Conservation (phyloP, 2,797 vertebrate genomes). For the Mareca strepera region DNA sequence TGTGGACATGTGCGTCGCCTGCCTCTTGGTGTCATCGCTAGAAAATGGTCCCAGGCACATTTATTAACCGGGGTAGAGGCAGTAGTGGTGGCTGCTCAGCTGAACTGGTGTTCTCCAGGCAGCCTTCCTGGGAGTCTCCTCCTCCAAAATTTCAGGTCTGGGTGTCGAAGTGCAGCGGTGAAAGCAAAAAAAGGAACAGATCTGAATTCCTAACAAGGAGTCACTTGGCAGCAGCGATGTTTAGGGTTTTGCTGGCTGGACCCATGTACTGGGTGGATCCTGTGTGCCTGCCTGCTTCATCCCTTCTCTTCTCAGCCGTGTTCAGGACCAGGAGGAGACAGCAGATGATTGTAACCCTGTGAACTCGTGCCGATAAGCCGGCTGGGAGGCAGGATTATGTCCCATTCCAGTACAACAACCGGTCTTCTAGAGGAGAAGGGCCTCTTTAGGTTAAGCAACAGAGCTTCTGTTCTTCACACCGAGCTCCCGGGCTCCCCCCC, state of each 20-base stretch:
- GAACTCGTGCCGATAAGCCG: fast-evolving
- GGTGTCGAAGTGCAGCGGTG: not conserved
- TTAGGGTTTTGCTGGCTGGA: not conserved
- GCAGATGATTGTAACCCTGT: not conserved
- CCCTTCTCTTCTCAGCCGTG: not conserved
- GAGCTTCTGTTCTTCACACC: not conserved
- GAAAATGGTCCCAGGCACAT: too few relatives aligned
- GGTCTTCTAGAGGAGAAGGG: not conserved
- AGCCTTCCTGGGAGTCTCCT: not conserved
- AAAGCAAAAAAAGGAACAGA: not conserved
- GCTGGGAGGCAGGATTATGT: not conserved
- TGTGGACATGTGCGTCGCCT: not conserved
- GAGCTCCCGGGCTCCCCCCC: not conserved
- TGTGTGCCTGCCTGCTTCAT: not conserved
- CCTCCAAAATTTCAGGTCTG: not conserved
- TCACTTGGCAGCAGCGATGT: not conserved
- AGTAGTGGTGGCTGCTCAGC: too few relatives aligned
- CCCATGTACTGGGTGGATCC: fast-evolving
- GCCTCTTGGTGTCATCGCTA: not conserved
- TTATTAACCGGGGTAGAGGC: too few relatives aligned
- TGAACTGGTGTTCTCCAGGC: too few relatives aligned
- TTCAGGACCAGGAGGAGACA: not conserved
- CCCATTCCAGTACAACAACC: not conserved
- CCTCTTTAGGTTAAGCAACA: not conserved
- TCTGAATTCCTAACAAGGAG: not conserved